Base-by-base conservation (phyloP, 2,888 invertebrate species). In the Leuctra nigra region DNA sequence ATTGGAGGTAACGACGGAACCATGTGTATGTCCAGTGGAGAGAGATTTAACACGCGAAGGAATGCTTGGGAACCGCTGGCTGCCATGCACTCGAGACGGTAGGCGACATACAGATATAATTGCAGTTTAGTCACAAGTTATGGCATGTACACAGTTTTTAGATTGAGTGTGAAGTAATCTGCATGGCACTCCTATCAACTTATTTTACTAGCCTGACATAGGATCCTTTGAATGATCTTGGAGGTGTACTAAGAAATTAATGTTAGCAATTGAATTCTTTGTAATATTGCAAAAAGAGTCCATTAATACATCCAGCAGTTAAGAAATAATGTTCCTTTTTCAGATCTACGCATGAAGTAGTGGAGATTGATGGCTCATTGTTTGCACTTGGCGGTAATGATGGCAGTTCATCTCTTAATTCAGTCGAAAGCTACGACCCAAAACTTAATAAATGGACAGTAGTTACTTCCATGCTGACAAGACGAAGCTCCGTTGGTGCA, bases 381-480 rank as follows among this genome's bases (percentile, higher is more conserved):
- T 82, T 81, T 64, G 82, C 84, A 0, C 67, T 85, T 35, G 85
- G 85, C 23, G 85, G 84, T 23, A 84, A 84, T 64, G 84, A 85
- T 66, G 84, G 85, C 20, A 82, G 81, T 57, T 82, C 82, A 2
- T 83, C 83, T 59, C 71, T 85, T 14, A 84, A 83, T 68, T 82
- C 83, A 1, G 81, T 84, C 23, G 85, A 85, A 67, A 75, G 79
- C 61, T 85, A 81, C 65, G 83, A 84, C 65, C 77, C 80, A 2
- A 76, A 77, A 44, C 69, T 75, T 23, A 84, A 84, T 67, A 83
- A 83, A 68, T 85, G 85, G 85, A 73, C 75, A 20, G 72, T 81
- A 53, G 78, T 84, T n/a, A 77, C 79, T 50, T 77, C 83, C 4
- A 84, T 85, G 84, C 76, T 78, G 4, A 76, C 77, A 4, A 70